Evolutionary conservation across 1,140 invertebrate genomes (phyloP).

Genomic region (Mamestra configurata): DNA sequence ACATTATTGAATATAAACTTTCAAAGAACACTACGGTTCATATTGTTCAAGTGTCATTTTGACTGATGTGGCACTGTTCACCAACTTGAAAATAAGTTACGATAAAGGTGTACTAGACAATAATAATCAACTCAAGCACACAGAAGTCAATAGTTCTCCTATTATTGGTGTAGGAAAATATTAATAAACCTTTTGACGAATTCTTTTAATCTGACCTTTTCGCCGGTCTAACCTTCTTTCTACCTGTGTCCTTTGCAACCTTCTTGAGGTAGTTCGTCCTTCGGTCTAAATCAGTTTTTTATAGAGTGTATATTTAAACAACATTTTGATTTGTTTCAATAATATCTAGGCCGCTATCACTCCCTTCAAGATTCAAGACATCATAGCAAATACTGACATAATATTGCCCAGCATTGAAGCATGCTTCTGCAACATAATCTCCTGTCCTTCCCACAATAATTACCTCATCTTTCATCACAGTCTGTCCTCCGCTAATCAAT

Average conservation of each 20-base stretch:
- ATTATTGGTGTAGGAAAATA: too few species aligned
- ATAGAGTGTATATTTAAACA: too few species aligned
- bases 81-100: background rate
- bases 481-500: background rate
- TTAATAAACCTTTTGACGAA: too few species aligned
- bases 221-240: too few species aligned
- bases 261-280: too few species aligned
- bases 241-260: too few species aligned
- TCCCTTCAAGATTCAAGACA: too few species aligned
- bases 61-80: background rate
- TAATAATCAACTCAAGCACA: background rate
- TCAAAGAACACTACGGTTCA: background rate
- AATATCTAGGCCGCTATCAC: too few species aligned
- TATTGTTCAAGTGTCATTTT: background rate
- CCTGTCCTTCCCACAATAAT: background rate
- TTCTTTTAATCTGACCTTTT: too few species aligned
- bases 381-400: background rate
- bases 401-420: background rate
- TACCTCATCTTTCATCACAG: constrained; percentile 13
- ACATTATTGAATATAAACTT: background rate
- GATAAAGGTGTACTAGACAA: background rate
- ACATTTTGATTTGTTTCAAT: too few species aligned
- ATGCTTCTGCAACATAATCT: background rate
- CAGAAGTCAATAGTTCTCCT: background rate
- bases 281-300: too few species aligned